Conservation (phyloP, 2,888 invertebrate species). For the Melanchra persicariae region DNA sequence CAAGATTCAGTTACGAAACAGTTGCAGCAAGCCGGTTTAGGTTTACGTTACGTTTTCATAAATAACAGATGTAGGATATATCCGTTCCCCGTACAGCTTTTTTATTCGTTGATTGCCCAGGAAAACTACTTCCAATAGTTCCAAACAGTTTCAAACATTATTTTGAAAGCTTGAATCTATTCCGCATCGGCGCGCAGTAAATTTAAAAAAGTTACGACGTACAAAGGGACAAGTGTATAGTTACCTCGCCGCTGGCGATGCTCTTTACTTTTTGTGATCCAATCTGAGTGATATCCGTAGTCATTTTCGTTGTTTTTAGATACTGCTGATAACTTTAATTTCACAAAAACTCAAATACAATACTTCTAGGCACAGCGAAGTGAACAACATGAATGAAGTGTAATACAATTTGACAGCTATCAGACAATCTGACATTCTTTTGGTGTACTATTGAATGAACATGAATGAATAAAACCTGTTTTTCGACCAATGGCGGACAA, state of each 20-base stretch:
- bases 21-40: slow-evolving; percentile 20
- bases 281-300: slow-evolving; percentile 78
- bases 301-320: slow-evolving; percentile 66
- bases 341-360: slow-evolving; percentile 27
- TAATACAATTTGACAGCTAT: slow-evolving; percentile 10
- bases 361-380: slow-evolving; percentile 28
- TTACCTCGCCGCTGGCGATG: slow-evolving; percentile 83
- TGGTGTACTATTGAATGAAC: slow-evolving; percentile 16
- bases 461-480: slow-evolving; percentile 1
- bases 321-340: slow-evolving; percentile 41
- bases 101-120: neutral
- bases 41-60: slow-evolving; percentile 21
- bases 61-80: slow-evolving; percentile 3
- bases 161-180: slow-evolving; percentile 6
- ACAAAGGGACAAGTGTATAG: neutral
- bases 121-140: slow-evolving; percentile 11
- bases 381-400: slow-evolving; percentile 55
- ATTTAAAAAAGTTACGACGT: slow-evolving; percentile 2
- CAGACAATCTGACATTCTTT: neutral
- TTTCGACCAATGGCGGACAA: slow-evolving; percentile 18
- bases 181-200: slow-evolving; percentile 1
- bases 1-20: slow-evolving; percentile 37
- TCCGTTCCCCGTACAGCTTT: neutral
- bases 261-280: slow-evolving; percentile 84
- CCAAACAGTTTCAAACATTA: slow-evolving; percentile 10